A percentile compares a stretch with the other conserved stretches of the same genome.
Evolutionary conservation across 2,113 vertebrate genomes (phyloP).

Genomic region (Anarrhichthys ocellatus): DNA sequence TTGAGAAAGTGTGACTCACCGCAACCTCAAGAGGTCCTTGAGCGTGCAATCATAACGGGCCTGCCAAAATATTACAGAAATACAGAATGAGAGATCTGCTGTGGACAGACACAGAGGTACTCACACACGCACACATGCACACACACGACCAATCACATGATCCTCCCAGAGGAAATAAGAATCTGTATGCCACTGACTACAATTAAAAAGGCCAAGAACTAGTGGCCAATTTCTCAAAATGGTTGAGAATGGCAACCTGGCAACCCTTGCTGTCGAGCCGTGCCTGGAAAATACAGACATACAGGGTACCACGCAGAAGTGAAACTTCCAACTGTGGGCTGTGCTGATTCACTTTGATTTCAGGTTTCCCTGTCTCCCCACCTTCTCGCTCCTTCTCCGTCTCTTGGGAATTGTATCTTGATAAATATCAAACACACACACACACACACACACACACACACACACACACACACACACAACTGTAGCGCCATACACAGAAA

Average conservation of each 20-base stretch:
- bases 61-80: background rate
- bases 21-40: background rate
- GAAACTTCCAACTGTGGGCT: conserved; percentile 55
- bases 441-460: conserved; percentile 14
- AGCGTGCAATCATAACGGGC: background rate
- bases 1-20: background rate
- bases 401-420: conserved; percentile 46
- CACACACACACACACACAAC: conserved; percentile 29
- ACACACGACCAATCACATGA: too few relatives aligned
- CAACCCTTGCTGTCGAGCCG: background rate
- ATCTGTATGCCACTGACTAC: too few relatives aligned
- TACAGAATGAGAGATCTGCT: background rate
- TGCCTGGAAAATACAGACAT: conserved; percentile 50
- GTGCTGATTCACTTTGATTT: conserved; percentile 53
- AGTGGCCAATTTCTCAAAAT: background rate
- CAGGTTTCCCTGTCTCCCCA: background rate
- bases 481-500: conserved; percentile 20
- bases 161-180: too few relatives aligned
- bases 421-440: conserved; percentile 54
- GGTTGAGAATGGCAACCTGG: background rate
- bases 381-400: background rate
- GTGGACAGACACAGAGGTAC: background rate
- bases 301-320: conserved; percentile 36
- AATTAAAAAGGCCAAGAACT: background rate
- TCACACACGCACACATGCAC: too few relatives aligned